These are phyloP conservation scores for Cygnus atratus DNA, from an alignment of 2,113 vertebrate genomes.

Conservation along the genomic window DNA sequence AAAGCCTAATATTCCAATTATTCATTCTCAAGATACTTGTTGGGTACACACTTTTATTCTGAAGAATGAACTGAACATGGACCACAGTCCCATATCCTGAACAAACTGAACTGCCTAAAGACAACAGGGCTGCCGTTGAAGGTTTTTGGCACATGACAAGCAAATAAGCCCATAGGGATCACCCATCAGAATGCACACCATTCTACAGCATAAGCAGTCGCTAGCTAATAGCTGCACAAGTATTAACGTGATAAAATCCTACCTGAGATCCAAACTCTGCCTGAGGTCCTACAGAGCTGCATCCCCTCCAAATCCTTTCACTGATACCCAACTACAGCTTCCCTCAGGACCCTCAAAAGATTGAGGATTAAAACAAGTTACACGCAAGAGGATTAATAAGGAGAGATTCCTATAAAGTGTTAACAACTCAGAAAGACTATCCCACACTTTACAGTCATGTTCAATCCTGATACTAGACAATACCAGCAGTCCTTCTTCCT, in stretches of 20 bases:
- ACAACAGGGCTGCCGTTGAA: not conserved
- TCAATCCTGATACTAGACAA: not conserved
- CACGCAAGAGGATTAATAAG: not conserved
- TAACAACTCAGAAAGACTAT: not conserved
- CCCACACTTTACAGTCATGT: not conserved
- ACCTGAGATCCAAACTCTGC: not conserved
- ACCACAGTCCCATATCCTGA: not conserved
- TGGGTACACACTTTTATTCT: not conserved
- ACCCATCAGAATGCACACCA: not conserved
- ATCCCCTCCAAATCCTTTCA: not conserved
- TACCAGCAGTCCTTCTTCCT: not conserved
- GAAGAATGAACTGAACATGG: accelerated
- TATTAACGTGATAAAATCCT: not conserved
- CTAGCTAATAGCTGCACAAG: not conserved
- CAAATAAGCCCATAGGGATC: not conserved
- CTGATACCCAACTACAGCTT: not conserved
- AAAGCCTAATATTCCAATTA: not conserved
- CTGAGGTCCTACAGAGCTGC: not conserved
- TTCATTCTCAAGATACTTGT: not conserved
- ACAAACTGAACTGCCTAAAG: not conserved
- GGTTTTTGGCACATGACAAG: not conserved
- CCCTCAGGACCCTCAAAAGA: not conserved
- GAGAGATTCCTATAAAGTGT: not conserved
- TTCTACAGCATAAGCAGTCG: not conserved
- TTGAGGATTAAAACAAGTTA: not conserved